phyloP scores from a whole-genome alignment of 1,140 invertebrate species.

The Cyrtorhinus lividipennis region DNA sequence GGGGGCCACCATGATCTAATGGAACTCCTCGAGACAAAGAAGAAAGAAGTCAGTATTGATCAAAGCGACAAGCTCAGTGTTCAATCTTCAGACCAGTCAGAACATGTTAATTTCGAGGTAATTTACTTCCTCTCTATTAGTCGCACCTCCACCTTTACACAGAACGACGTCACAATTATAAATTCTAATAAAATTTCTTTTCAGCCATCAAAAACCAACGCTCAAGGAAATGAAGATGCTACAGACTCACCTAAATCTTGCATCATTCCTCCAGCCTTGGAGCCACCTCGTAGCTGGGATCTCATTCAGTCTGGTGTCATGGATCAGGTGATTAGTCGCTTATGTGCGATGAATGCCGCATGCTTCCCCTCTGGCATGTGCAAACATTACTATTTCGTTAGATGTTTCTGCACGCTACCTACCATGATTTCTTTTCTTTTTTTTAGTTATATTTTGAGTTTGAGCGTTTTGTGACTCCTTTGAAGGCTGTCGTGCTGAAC shows the following conservation, averaged over 20 bases:
- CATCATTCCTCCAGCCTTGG: constrained; percentile 27
- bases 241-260: constrained; percentile 27
- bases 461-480: too few species aligned
- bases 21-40: constrained; percentile 18
- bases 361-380: too few species aligned
- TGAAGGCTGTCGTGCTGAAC: too few species aligned
- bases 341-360: not conserved
- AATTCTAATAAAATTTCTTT: not conserved
- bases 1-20: constrained; percentile 27
- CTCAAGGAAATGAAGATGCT: constrained; percentile 19
- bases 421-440: too few species aligned
- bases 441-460: too few species aligned
- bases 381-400: too few species aligned
- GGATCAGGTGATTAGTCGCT: constrained; percentile 20
- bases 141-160: not conserved
- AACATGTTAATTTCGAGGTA: constrained; percentile 17
- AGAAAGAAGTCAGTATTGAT: constrained; percentile 14
- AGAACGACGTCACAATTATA: not conserved
- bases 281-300: constrained; percentile 29
- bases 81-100: constrained; percentile 17
- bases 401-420: too few species aligned
- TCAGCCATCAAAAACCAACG: not conserved
- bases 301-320: constrained; percentile 29
- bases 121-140: not conserved
- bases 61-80: constrained; percentile 17